Evolutionary conservation across 2,113 vertebrate species (phyloP).

Genomic region (Bos indicus): DNA sequence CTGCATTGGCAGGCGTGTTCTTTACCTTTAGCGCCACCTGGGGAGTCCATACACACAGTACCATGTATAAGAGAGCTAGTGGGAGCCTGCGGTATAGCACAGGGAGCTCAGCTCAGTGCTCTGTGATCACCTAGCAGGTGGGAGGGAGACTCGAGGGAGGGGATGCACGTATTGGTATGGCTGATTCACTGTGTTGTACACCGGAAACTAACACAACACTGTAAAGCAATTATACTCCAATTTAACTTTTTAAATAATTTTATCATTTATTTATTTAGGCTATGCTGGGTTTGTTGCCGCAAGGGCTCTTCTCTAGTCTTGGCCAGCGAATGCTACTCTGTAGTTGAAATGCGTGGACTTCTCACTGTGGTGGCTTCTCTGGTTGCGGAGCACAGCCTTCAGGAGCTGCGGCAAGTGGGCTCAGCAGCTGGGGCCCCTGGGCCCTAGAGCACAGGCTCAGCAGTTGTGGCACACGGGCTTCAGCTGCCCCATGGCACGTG

Average conservation of each 20-base stretch:
- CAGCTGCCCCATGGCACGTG: not conserved
- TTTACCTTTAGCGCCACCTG: not conserved
- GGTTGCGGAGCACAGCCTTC: not conserved
- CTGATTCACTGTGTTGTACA: not conserved
- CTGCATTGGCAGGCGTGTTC: not conserved
- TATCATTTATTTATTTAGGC: not conserved
- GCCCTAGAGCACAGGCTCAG: not conserved
- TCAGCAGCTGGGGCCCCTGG: not conserved
- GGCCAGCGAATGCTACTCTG: not conserved
- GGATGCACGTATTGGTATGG: not conserved
- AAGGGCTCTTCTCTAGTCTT: not conserved
- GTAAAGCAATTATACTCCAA: not conserved
- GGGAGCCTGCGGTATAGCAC: not conserved
- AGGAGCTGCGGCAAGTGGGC: not conserved
- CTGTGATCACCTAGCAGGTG: not conserved
- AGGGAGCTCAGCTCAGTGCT: not conserved
- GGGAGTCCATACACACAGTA: not conserved
- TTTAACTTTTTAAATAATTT: not conserved
- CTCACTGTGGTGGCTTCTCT: not conserved
- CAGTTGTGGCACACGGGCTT: not conserved
- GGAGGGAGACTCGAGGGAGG: not conserved
- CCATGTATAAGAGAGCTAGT: not conserved
- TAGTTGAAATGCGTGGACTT: accelerated
- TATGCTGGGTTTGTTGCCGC: not conserved
- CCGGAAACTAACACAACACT: not conserved